Base-by-base conservation (phyloP, 2,888 invertebrate genomes). In the Chrysolina americana region DNA sequence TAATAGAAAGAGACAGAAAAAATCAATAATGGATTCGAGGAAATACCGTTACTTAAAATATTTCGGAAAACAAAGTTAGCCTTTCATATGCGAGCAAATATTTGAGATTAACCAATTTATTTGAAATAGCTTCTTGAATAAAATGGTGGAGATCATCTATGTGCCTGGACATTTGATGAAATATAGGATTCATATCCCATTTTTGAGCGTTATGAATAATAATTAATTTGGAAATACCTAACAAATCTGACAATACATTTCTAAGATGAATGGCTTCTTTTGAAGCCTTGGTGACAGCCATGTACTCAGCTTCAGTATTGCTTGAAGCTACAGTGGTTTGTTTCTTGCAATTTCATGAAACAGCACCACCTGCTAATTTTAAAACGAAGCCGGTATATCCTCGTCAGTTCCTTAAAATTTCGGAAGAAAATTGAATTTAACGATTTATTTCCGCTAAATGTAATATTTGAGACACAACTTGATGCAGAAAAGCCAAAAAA, bases 371-470 rank as follows among this genome's bases (percentile, higher is more conserved):
- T 53, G 80, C 80, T 23, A 83, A 62, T 21, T 71, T 76, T 75
- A 85, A 85, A 76, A 73, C 73, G 76, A 68, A 84, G 0, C 84
- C 85, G 36, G 82, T 83, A 74, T 82, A 85, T 11, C n/a, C n/a
- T n/a, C n/a, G n/a, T n/a, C n/a, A n/a, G n/a, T n/a, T n/a, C n/a
- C n/a, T n/a, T n/a, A n/a, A n/a, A n/a, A n/a, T n/a, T n/a, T n/a
- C n/a, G n/a, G n/a, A n/a, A n/a, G n/a, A n/a, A n/a, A n/a, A n/a
- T n/a, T n/a, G n/a, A n/a, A n/a, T n/a, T n/a, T n/a, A n/a, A n/a
- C n/a, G n/a, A n/a, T n/a, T n/a, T n/a, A n/a, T n/a, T n/a, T n/a
- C n/a, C n/a, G n/a, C n/a, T n/a, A n/a, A n/a, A n/a, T n/a, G n/a
- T n/a, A n/a, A n/a, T n/a, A n/a, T n/a, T n/a, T n/a, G n/a, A n/a